Evolutionary conservation across 2,888 invertebrate genomes (phyloP).

Genomic region (Philhelius pedissequus): DNA sequence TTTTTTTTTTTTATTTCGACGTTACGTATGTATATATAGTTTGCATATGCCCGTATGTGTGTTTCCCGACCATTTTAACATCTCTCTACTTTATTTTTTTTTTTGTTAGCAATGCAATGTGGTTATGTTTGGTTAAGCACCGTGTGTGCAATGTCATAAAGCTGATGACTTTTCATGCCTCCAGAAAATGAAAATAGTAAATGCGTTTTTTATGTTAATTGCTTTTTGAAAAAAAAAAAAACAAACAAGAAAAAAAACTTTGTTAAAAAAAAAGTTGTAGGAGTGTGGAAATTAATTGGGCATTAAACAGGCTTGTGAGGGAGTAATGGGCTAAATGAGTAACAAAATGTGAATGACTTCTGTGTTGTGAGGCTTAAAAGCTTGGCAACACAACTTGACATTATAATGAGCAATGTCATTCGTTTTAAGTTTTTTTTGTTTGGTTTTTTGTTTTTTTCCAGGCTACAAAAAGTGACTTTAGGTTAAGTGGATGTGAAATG

Average conservation of each 20-base stretch:
- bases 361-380: neutral
- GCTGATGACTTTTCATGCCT: constrained; percentile 55
- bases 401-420: constrained; percentile 12
- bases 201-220: constrained; percentile 35
- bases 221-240: constrained; percentile 12
- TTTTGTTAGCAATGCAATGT: constrained; percentile 22
- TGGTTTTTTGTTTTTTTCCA: neutral
- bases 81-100: neutral
- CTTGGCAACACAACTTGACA: constrained; percentile 13
- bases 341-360: constrained; percentile 13
- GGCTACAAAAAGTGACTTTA: neutral
- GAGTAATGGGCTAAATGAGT: constrained; percentile 26
- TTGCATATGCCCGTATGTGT: neutral
- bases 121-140: constrained; percentile 62
- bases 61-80: neutral
- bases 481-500: neutral
- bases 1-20: neutral
- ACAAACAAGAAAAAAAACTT: neutral
- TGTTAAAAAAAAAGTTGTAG: neutral
- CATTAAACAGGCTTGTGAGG: constrained; percentile 19
- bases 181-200: constrained; percentile 41
- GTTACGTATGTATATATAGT: too few species aligned
- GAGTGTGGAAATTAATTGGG: constrained; percentile 30
- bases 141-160: constrained; percentile 52
- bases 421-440: neutral